Evolutionary conservation across 2,888 invertebrate genomes (phyloP).

Genomic region (Julus scanicus): DNA sequence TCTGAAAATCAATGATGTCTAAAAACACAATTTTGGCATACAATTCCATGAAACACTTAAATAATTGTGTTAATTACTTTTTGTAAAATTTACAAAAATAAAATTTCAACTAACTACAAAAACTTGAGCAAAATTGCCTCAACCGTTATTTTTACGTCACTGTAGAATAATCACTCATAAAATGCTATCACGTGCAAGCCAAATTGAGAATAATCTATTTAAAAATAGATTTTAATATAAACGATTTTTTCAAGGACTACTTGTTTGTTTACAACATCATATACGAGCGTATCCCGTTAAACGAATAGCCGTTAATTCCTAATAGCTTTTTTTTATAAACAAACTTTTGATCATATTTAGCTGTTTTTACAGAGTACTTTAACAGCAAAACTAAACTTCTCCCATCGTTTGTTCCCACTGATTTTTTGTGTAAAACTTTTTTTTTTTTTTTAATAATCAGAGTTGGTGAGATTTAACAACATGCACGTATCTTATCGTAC

Average conservation of each 20-base stretch:
- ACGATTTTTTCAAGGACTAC: not conserved
- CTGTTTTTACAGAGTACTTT: too few species aligned
- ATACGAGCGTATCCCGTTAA: not conserved
- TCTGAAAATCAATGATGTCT: not conserved
- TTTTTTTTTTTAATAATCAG: too few species aligned
- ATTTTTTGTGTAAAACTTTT: too few species aligned
- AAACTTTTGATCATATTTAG: too few species aligned
- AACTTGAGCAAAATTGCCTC: too few species aligned
- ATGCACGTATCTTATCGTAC: not conserved
- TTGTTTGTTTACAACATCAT: not conserved
- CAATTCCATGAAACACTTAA: too few species aligned
- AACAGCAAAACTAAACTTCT: too few species aligned
- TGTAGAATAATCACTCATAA: not conserved
- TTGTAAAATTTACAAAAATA: too few species aligned
- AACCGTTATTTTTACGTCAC: not conserved
- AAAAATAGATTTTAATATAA: not conserved
- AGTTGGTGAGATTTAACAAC: not conserved
- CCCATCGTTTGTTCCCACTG: too few species aligned
- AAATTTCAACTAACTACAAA: too few species aligned
- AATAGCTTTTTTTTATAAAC: not conserved
- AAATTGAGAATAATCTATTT: slow-evolving; percentile 5
- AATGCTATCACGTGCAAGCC: not conserved
- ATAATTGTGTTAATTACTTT: too few species aligned
- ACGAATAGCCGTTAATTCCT: not conserved
- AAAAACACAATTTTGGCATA: too few species aligned